Percentiles rank a stretch among this genome's conserved stretches.
Evolutionary conservation across 1,140 invertebrate species (phyloP).

Genomic region (Bombus sibiricus): DNA sequence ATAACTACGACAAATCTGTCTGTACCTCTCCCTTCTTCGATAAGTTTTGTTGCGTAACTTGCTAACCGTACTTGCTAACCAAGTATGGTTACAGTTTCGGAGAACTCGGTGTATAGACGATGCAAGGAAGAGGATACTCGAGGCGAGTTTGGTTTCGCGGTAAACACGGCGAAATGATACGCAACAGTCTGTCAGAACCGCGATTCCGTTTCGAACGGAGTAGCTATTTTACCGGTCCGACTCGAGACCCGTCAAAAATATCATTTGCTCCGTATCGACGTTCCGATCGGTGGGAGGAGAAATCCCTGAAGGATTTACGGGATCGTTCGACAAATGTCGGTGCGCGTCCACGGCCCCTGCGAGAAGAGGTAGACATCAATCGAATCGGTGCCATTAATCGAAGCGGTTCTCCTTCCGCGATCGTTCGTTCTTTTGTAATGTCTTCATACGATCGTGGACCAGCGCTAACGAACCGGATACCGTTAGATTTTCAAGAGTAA

Average conservation of each 20-base stretch:
- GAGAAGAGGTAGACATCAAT: neutral
- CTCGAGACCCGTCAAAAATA: neutral
- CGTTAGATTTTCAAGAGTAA: conserved; percentile 62
- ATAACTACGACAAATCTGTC: neutral
- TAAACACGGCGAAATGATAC: conserved; percentile 7
- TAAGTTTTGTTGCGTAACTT: neutral
- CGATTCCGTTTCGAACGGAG: neutral
- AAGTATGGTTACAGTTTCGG: neutral
- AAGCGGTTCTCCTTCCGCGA: too few species aligned
- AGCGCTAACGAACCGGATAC: conserved; percentile 55
- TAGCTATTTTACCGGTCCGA: neutral
- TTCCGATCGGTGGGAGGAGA: too few species aligned
- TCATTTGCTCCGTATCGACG: neutral
- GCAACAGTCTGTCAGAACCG: neutral
- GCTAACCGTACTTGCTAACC: too few species aligned
- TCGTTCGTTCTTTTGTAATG: neutral
- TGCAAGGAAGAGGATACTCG: neutral
- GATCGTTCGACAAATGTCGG: neutral
- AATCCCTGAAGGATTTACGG: neutral
- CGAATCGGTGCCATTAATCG: neutral
- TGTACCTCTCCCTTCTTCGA: neutral
- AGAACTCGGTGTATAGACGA: neutral
- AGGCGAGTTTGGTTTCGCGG: neutral
- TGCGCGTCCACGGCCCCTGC: too few species aligned
- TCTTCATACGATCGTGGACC: conserved; percentile 26